A percentile compares a stretch with the other conserved stretches of the same genome.
phyloP scores from a whole-genome alignment of 2,113 vertebrate genomes.

The Hippocampus comes region DNA sequence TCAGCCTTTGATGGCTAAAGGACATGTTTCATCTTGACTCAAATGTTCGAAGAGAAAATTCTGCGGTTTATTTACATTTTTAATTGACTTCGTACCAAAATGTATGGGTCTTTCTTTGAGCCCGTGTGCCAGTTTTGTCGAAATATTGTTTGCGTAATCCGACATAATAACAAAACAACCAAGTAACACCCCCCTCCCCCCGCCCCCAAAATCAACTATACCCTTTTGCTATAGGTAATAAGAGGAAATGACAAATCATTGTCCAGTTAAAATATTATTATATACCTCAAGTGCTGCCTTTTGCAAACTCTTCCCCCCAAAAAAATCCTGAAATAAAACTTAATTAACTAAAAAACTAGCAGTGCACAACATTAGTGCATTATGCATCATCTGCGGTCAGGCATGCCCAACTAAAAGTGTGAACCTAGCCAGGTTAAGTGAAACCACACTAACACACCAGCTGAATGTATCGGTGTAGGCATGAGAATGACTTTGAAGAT shows the following conservation, averaged over 20 bases:
- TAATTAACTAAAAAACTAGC: background rate
- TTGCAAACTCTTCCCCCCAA: background rate
- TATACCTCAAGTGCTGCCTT: background rate
- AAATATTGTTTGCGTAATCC: no score
- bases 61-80: no score
- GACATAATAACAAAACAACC: no score
- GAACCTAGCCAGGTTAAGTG: background rate
- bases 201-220: no score
- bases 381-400: background rate
- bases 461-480: constrained; percentile 8
- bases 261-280: background rate
- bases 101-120: no score
- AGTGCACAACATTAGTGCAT: background rate
- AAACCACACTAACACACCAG: background rate
- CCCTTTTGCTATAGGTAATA: no score
- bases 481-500: background rate
- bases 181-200: no score
- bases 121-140: no score
- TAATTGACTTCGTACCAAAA: no score
- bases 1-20: no score
- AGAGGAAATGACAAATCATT: background rate
- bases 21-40: no score
- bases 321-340: background rate
- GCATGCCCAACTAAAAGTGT: background rate
- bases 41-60: no score